A percentile compares a stretch with the other conserved stretches of the same genome.
These are phyloP conservation scores for Poecile atricapillus DNA, from an alignment of 2,113 vertebrate genomes.

Conservation along the genomic window DNA sequence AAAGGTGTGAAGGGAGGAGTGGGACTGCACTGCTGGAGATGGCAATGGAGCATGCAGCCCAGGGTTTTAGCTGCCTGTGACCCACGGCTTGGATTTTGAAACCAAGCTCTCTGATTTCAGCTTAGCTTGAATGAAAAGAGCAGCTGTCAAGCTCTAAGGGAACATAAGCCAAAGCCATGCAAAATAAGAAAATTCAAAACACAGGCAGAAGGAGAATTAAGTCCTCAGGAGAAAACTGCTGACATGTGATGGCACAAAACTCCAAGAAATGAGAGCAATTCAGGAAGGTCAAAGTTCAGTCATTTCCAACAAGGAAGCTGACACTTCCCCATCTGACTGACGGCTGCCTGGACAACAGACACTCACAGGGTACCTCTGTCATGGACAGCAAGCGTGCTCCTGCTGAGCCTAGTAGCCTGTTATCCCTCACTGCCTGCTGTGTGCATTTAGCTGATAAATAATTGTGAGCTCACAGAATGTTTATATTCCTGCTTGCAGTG, in stretches of 20 bases:
- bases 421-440: background rate
- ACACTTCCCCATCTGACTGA: background rate
- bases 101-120: background rate
- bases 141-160: background rate
- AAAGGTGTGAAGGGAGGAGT: background rate
- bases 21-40: background rate
- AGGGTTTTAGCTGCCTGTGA: background rate
- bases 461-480: background rate
- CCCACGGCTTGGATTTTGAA: background rate
- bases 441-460: conserved; percentile 1
- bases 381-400: background rate
- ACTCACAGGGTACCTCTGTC: background rate
- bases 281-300: background rate
- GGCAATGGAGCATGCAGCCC: background rate
- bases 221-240: background rate
- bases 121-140: background rate
- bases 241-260: background rate
- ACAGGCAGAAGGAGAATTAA: conserved; percentile 1
- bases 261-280: background rate
- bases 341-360: background rate
- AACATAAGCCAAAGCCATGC: background rate
- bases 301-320: background rate
- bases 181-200: conserved; percentile 4
- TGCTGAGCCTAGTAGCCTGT: background rate
- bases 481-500: background rate